Evolutionary conservation across 2,888 invertebrate species (phyloP).

Genomic region (Ditula angustiorana): DNA sequence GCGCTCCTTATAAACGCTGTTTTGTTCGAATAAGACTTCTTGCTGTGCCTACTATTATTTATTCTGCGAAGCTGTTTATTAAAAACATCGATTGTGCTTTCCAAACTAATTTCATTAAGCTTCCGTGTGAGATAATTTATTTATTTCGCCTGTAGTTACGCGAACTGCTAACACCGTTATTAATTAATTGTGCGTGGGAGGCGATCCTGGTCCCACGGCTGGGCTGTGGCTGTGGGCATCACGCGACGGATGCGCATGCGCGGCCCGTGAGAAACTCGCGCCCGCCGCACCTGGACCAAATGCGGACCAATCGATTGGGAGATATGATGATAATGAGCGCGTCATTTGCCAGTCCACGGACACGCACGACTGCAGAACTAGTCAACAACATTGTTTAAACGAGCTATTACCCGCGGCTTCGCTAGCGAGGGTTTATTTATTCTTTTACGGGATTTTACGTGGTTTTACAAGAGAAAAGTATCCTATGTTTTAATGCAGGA

Average conservation of each 20-base stretch:
- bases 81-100: too few species aligned
- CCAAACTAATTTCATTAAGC: too few species aligned
- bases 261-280: conserved; percentile 63
- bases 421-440: too few species aligned
- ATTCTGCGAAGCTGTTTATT: too few species aligned
- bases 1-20: too few species aligned
- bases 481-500: too few species aligned
- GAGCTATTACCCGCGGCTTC: too few species aligned
- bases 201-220: conserved; percentile 53
- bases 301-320: conserved; percentile 52
- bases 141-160: background rate
- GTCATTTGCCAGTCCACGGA: background rate
- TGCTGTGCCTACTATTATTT: too few species aligned
- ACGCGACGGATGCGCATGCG: conserved; percentile 53
- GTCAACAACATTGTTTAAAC: background rate
- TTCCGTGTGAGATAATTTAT: background rate
- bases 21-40: too few species aligned
- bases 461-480: too few species aligned
- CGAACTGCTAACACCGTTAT: background rate
- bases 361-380: background rate
- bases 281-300: conserved; percentile 60
- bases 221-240: conserved; percentile 43
- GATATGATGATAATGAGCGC: conserved; percentile 27
- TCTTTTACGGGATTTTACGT: too few species aligned
- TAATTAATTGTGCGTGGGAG: conserved; percentile 32